Percentiles rank a stretch among this genome's conserved stretches.
phyloP scores from a whole-genome alignment of 53 echinoderm and acorn worm genomes.

The Apostichopus leukothele region DNA sequence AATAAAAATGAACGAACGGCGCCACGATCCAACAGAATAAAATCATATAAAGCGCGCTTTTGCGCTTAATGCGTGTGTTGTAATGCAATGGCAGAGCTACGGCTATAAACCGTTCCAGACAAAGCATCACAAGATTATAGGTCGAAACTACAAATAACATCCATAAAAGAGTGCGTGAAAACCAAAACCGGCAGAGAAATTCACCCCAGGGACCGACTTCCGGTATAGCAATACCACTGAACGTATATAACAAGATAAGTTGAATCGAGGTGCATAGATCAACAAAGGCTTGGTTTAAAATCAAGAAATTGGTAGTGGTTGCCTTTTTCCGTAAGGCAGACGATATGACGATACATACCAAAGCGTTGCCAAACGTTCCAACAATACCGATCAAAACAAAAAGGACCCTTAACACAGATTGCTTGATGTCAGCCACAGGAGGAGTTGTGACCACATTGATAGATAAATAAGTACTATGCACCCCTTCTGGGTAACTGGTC shows the following conservation, averaged over 20 bases:
- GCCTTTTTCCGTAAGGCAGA: slow-evolving; percentile 45
- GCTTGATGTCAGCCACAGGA: not conserved
- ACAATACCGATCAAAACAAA: slow-evolving; percentile 52
- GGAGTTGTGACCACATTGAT: no score
- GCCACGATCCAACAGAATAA: slow-evolving; percentile 57
- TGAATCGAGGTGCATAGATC: slow-evolving; percentile 53
- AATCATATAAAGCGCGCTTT: slow-evolving; percentile 45
- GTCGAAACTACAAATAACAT: slow-evolving; percentile 60
- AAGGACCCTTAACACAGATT: not conserved
- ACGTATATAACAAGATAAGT: slow-evolving; percentile 51
- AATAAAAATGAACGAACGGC: slow-evolving; percentile 59
- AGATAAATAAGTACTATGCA: no score
- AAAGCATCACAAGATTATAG: slow-evolving; percentile 59
- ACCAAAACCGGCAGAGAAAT: slow-evolving; percentile 64
- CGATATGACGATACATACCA: slow-evolving; percentile 59
- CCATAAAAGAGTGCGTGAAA: slow-evolving; percentile 63
- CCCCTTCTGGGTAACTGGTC: no score
- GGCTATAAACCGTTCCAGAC: slow-evolving; percentile 65
- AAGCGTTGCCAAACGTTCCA: slow-evolving; percentile 54
- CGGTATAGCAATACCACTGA: not conserved
- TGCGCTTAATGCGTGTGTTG: slow-evolving; percentile 3
- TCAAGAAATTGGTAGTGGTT: slow-evolving; percentile 54
- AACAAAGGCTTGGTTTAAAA: slow-evolving; percentile 65
- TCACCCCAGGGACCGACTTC: slow-evolving; percentile 45
- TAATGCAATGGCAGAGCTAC: slow-evolving; percentile 55